Base-by-base conservation (phyloP, 1,140 invertebrate species). In the Saccostrea glomerata region DNA sequence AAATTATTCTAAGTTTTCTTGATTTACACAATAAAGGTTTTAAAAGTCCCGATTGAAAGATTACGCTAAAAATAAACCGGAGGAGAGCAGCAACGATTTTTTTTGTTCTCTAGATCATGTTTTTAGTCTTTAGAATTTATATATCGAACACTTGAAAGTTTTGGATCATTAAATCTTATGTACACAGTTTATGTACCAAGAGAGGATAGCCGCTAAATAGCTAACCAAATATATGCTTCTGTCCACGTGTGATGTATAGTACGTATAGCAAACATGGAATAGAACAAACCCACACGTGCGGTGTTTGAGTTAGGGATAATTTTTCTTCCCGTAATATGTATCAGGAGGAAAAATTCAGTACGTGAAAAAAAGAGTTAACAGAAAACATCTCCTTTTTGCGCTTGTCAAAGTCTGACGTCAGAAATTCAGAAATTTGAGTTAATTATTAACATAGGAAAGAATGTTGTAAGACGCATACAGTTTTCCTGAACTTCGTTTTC, bases 91-190 rank as follows among this genome's bases (percentile, higher is more conserved):
- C 70, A 77, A 77, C 13, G 58, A 63, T 11, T 36, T 36, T 77
- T 40, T 30, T 17, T 73, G 60, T n/a, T 20, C 15, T 60, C 25
- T 30, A 25, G 70, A 77, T 30, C 70, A 15, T 77, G 70, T 36
- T 77, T 66, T 77, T 77, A 77, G 70, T 13, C 70, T 36, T 30
- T 77, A 30, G 70, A 77, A 77, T 36, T 77, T 77, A 77, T 77
- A 30, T 77, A 77, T 77, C 70, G 70, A 77, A 77, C 70, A 77
- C 70, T 77, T 77, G 70, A 77, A 77, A 77, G 25, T 77, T 77
- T 25, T 25, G 25, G 70, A 77, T 77, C 70, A 77, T 77, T 77
- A 77, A 77, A 77, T 30, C 70, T 25, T 30, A 13, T 36, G 25
- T 77, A 77, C 70, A 77, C 25, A 77, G 23, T 17, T 30, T 30